phyloP scores from a whole-genome alignment of 2,113 vertebrate genomes.

The Sclerurus mexicanus region DNA sequence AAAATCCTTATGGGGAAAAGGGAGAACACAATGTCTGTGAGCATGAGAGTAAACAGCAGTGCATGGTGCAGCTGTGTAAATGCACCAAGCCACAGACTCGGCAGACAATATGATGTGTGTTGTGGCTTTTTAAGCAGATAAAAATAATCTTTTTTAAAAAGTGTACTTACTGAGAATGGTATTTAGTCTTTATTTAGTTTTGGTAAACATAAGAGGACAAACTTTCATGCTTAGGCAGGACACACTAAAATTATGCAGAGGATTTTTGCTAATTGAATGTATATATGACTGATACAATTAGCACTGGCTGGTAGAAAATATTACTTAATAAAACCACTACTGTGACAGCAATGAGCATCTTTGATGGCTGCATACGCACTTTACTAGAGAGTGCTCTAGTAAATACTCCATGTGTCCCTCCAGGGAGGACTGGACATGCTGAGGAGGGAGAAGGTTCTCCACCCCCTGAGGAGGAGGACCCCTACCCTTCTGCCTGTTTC shows the following conservation, averaged over 20 bases:
- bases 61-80: conserved; percentile 29
- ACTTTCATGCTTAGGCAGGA: neutral
- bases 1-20: conserved; percentile 21
- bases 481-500: neutral
- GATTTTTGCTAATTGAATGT: neutral
- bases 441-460: neutral
- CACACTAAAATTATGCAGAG: neutral
- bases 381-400: neutral
- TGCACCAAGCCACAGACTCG: neutral
- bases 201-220: neutral
- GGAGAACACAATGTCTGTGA: neutral
- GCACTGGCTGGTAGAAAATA: neutral
- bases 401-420: neutral
- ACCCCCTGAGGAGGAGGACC: fast-evolving
- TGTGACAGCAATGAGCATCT: neutral
- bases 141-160: neutral
- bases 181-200: neutral
- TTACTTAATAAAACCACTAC: neutral
- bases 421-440: fast-evolving
- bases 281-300: neutral
- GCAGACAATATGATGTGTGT: neutral
- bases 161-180: neutral
- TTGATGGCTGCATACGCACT: neutral
- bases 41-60: neutral
- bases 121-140: neutral